These are phyloP conservation scores for Geococcyx californianus DNA, from an alignment of 2,113 vertebrate species.

Conservation along the genomic window DNA sequence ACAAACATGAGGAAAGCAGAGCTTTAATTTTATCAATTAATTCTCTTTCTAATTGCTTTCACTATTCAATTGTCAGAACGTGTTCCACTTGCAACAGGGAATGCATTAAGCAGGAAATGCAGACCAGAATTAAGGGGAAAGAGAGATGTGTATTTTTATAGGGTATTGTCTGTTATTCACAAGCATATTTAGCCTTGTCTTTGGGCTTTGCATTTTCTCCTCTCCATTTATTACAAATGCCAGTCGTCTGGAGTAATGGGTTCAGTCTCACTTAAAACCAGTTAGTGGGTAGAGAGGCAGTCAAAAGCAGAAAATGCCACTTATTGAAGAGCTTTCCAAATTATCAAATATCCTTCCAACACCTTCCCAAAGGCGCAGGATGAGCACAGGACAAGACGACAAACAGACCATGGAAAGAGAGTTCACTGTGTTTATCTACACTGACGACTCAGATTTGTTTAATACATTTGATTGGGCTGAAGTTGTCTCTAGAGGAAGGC, in stretches of 20 bases:
- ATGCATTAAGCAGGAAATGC: background rate
- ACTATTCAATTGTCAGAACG: constrained; percentile 30
- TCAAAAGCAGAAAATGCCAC: background rate
- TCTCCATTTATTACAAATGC: background rate
- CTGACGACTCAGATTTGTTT: background rate
- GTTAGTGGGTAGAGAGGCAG: background rate
- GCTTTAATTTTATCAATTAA: constrained; percentile 66
- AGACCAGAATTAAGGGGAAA: background rate
- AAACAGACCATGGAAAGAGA: background rate
- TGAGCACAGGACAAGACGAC: background rate
- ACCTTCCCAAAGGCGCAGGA: background rate
- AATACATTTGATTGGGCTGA: background rate
- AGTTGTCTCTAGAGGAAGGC: constrained; percentile 1
- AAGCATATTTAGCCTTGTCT: background rate
- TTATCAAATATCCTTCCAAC: background rate
- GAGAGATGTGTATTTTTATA: background rate
- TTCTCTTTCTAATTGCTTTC: constrained; percentile 60
- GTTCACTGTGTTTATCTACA: background rate
- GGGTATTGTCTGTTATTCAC: background rate
- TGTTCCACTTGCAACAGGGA: constrained; percentile 11
- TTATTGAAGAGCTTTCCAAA: background rate
- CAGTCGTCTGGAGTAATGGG: background rate
- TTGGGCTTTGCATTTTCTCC: background rate
- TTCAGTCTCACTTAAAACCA: background rate
- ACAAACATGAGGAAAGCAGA: constrained; percentile 59